Base-by-base conservation (phyloP, 2,113 vertebrate species). In the Ammodytes dubius region DNA sequence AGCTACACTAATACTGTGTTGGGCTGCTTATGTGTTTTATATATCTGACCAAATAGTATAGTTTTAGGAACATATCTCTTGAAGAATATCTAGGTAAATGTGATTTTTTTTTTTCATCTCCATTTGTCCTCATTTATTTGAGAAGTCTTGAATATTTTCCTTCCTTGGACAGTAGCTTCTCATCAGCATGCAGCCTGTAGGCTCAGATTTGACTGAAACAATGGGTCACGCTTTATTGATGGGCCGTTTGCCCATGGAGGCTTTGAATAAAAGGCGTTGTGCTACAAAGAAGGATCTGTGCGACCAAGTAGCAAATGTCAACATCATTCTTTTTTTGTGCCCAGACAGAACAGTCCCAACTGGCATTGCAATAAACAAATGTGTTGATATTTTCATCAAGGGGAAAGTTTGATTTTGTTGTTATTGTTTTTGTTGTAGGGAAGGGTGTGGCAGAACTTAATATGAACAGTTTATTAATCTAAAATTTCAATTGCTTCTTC, bases 231-330 rank as follows among this genome's bases (percentile, higher is more conserved):
- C 83, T 91, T 89, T 87, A 83, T 89, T 87, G 89, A 89, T 85
- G 92, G 93, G 90, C 88, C 77, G 82, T 86, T 90, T 91, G 83
- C 86, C 90, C 86, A 42, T 67, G 75, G 68, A 83, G 70, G 70
- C 83, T 90, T 84, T 85, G 87, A 87, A 82, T 88, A 88, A 90
- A 84, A 88, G 85, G 86, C 89, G 79, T 91, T 88, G 40, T 37
- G 75, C 71, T 40, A 94, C 93, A 94, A 93, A 91, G 93, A 82
- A 37, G 78, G 74, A 65, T 92, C 79, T 93, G 92, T 94, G 73
- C 35, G 64, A 43, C 82, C 13, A 66, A 19, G 54, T 47, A 52
- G 85, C 79, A 88, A 90, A 92, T 92, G 92, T 86, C 93, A 87
- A 54, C 76, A 58, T 83, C 74, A 84, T 86, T 80, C 65, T 75